These are phyloP conservation scores for Tichodroma muraria DNA, from an alignment of 2,113 vertebrate genomes.

Conservation along the genomic window DNA sequence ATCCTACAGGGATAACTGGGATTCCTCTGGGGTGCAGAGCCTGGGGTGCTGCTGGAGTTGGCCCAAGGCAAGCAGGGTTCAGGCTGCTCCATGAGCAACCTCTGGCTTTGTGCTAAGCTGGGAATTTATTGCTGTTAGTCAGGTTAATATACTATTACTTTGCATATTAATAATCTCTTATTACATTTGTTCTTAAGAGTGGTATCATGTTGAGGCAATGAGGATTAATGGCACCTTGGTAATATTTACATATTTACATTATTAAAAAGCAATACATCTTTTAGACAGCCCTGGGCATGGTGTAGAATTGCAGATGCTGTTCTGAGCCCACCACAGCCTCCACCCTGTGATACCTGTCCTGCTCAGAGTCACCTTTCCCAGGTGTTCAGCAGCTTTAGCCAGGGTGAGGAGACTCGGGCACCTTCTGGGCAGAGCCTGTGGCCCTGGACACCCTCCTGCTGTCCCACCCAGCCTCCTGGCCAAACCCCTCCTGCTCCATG, in stretches of 20 bases:
- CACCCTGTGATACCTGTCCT: not conserved
- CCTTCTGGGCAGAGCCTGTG: not conserved
- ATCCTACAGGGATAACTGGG: not conserved
- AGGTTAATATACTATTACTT: constrained; percentile 24
- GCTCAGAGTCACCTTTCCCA: not conserved
- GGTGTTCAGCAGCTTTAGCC: not conserved
- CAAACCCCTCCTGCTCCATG: not conserved
- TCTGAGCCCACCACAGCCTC: not conserved
- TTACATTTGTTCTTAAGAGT: constrained; percentile 57
- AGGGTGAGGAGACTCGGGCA: not conserved
- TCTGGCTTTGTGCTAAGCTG: not conserved
- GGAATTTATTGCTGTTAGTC: constrained; percentile 5
- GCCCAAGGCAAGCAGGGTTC: not conserved
- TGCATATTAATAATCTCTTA: constrained; percentile 62
- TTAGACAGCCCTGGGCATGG: not conserved
- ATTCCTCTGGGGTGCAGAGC: not conserved
- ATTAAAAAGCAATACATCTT: constrained; percentile 58
- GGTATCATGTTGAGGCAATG: constrained; percentile 46
- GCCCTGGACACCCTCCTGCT: not conserved
- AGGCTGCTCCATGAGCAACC: not conserved
- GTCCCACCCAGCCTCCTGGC: not conserved
- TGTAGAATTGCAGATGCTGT: constrained; percentile 37
- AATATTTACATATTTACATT: constrained; percentile 67
- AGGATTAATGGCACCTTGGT: constrained; percentile 61
- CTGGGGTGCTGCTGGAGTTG: not conserved